Base-by-base conservation (phyloP, 2,797 vertebrate species). In the Atherinosoma microstoma region DNA sequence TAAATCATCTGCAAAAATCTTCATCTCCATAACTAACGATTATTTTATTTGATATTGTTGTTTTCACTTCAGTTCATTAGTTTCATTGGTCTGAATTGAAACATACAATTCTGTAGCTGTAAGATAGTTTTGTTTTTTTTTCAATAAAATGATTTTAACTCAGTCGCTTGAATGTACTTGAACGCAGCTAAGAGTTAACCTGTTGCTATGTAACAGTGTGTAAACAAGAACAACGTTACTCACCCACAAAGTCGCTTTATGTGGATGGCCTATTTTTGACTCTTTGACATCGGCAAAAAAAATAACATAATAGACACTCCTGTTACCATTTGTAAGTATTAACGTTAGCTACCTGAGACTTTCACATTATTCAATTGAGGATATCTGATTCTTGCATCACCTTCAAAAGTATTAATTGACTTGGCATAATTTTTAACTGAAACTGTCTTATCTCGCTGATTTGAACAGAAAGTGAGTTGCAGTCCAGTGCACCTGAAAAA, bases 121-220 rank as follows among this genome's bases (percentile, higher is more conserved):
- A 32, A 32, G 30, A 32, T 32, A 32, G 30, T 32, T 32, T 32
- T 2, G 30, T 32, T 32, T 32, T 32, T 32, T 32, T 32, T 32
- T 5, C 30, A 32, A 32, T 32, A 32, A 32, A 32, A 32, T 32
- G 30, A 5, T n/a, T n/a, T n/a, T n/a, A 32, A 2, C 30, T 2
- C 30, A 32, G 30, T 32, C 30, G 30, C 30, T 49, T 75, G 34
- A 60, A 12, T 2, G 83, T 67, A 56, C 67, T 59, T 90, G 89
- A 92, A 93, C 45, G 85, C 83, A 84, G 35, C 86, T 58, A 65
- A n/a, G 64, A 9, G 40, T 18, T 8, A n/a, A 4, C 5, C 11
- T 3, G 91, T 94, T 94, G 91, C 92, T 89, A 87, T 35, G 94
- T 65, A 84, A 93, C 93, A 34, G 30, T 4, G 2, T 9, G 22